Evolutionary conservation across 2,888 invertebrate species (phyloP), one percentile per base, ranked within the genome.

Genomic region (Hyposoter didymator): DNA sequence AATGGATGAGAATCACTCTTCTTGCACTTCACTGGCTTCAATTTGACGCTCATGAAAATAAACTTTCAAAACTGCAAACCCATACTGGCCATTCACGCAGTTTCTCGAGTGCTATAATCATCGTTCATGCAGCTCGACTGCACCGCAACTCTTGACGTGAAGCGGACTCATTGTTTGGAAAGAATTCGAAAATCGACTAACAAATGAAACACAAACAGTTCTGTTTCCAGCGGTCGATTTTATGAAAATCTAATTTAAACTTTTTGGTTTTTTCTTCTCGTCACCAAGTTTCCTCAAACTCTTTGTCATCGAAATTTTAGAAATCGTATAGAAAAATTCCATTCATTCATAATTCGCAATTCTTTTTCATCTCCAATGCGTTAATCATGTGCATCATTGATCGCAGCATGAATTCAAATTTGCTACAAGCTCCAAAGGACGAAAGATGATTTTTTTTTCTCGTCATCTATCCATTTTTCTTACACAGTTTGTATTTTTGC

Each of bases 401-500:
- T 43, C 55, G 55, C 47, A 22, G 55, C 47, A 22, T 66, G 55
- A 3, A n/a, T 72, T 32, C 52, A 47, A 47, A 22, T 59, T 73
- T 12, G 19, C 35, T 66, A 39, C 76, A 66, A 84, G 78, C 43
- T 28, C 70, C 75, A 79, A 75, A 62, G 52, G 70, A 76, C 64
- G 52, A 66, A 70, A 52, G 62, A 69, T 19, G 66, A 12, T 70
- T 69, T 76, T 66, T 64, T 35, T 43, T 32, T 39, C 19, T 4
- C 8, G 17, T 43, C 43, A 0, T 70, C 17, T 73, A 39, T n/a
- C 19, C 45, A 35, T 22, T 14, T 14, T 45, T 4, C n/a, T 45
- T n/a, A 8, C 17, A 12, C 19, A 59, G 28, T 64, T 70, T 70
- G 6, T 47, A 3, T 43, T 12, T 47, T 55, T 78, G 64, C 92